Evolutionary conservation across 1,140 invertebrate genomes (phyloP), one percentile per base, ranked within the genome.

Genomic region (Pseudomyrmex dendroicus): DNA sequence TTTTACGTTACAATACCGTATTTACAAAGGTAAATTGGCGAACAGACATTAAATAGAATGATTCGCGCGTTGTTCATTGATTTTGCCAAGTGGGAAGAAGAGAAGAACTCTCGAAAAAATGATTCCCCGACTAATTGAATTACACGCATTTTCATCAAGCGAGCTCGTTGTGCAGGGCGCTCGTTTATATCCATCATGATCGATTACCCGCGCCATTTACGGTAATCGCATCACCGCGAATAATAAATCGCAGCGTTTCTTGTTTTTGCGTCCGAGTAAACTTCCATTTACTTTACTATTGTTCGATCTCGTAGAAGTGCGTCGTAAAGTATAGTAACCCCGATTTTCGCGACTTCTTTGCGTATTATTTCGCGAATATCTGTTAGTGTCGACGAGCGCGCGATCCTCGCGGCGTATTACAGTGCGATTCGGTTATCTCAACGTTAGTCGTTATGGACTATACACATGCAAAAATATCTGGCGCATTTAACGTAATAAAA

Each of bases 211-310:
- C 17, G 48, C 46, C 63, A 76, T 62, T 48, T 52, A 17, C 22
- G 1, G 15, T 74, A 74, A 74, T 62, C 61, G 61, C 57, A 5
- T 9, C 13, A 10, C 61, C 1, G 46, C 46, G 15, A 63, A 74
- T 74, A 62, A 74, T 74, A 63, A 74, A 74, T 63, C 10, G 46
- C 22, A 44, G n/a, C 5, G 35, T 35, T 35, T 2, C 12, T 73
- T 13, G 20, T 22, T 62, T 62, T 15, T 62, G n/a, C 22, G 44
- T 8, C 13, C 17, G 44, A 22, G 15, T 22, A 46, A 72, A 72
- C 20, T 73, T 59, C 48, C 13, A 61, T 73, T 73, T 61, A 48
- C 13, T 20, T 17, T n/a, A n/a, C 57, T 9, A 20, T 25, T 15
- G 17, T 62, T 50, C 46, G 50, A 10, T 35, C 7, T 35, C 50